These are phyloP conservation scores for Ivindomyrus marchei DNA, from an alignment of 2,113 vertebrate genomes.

Conservation along the genomic window DNA sequence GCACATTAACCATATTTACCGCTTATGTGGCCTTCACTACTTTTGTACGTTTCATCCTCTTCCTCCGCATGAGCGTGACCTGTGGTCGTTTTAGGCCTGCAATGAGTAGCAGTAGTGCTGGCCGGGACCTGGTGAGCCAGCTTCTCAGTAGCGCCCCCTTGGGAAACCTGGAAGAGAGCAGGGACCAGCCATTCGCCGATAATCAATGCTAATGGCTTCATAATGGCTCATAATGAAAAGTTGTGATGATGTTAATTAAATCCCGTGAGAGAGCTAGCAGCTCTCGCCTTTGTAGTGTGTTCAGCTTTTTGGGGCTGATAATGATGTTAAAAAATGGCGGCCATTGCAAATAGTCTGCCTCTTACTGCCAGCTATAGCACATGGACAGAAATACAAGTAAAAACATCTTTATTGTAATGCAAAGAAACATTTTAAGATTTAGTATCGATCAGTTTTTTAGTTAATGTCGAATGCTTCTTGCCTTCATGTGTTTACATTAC, in stretches of 20 bases:
- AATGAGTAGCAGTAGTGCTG: constrained; percentile 68
- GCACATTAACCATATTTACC: constrained; percentile 66
- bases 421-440: not conserved
- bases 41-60: constrained; percentile 78
- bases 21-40: constrained; percentile 76
- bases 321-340: too few relatives aligned
- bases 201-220: not conserved
- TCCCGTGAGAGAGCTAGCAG: not conserved
- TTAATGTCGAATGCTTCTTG: not conserved
- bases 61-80: constrained; percentile 72
- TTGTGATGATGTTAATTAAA: not conserved
- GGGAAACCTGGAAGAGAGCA: constrained; percentile 62
- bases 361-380: not conserved
- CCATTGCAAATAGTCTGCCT: not conserved
- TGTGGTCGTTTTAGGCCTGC: constrained; percentile 71
- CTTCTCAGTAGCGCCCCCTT: constrained; percentile 77
- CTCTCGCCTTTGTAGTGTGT: not conserved
- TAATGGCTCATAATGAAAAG: not conserved
- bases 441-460: not conserved
- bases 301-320: not conserved
- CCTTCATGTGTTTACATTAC: not conserved
- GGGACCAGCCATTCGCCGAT: not conserved
- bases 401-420: not conserved
- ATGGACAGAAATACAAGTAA: not conserved
- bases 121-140: constrained; percentile 78